Evolutionary conservation across 2,888 invertebrate species (phyloP), one percentile per base, ranked within the genome.

Genomic region (Drosophila quinaria): DNA sequence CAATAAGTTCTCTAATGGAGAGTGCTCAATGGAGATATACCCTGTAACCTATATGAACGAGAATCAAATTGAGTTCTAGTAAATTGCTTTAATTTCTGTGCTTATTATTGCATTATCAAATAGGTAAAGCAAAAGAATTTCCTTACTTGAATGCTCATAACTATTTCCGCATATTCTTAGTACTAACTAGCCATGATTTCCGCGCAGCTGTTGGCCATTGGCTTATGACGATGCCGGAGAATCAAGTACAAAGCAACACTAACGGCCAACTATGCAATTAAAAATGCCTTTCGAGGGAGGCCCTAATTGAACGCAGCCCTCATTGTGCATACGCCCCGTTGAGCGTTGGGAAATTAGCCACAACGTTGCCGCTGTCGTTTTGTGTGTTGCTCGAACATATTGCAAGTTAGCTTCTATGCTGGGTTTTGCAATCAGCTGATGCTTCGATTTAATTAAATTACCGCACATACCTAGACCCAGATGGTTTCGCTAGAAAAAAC

Each of bases 381-480:
- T 25, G 44, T 13, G 42, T 22, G n/a, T 8, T 3, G 9, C 15
- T 42, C 42, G 11, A 52, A 52, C 50, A 50, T 50, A 35, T 35
- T 50, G 52, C 51, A 22, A 37, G 37, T 10, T 17, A 55, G 55
- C 46, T 25, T 9, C 33, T 56, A 33, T 37, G 25, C 47, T 42
- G 9, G 79, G 68, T 81, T 71, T 78, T 78, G 87, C 76, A 84
- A 87, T 76, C 87, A 81, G 74, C 79, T 83, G 59, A 85, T 87
- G 79, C 84, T 87, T 84, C 81, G 75, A 85, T 79, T 84, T 84
- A 84, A 84, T 84, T 84, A 84, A 85, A 85, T 84, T 84, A 81
- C 85, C 86, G 85, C 77, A 82, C 80, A 56, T 56, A 78, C 55
- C 58, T 49, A 66, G 49, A 33, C 78, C 35, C 69, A 67, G 60